Evolutionary conservation across 2,888 invertebrate genomes (phyloP).

Genomic region (Abrostola tripartita): DNA sequence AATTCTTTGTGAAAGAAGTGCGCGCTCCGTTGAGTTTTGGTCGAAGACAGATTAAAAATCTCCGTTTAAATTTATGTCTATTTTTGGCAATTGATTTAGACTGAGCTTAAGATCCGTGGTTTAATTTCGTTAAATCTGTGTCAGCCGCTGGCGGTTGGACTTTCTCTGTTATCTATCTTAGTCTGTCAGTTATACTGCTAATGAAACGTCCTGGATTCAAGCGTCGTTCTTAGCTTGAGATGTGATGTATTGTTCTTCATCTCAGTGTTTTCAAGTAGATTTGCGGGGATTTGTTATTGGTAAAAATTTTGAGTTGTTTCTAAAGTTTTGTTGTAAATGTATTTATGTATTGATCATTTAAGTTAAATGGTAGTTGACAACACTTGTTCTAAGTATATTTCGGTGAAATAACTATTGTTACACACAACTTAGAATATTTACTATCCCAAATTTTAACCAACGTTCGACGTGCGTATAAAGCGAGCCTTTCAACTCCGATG

Average conservation of each 20-base stretch:
- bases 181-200: slow-evolving; percentile 38
- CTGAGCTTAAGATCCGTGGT: slow-evolving; percentile 25
- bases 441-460: too few relatives aligned
- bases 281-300: not conserved
- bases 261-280: not conserved
- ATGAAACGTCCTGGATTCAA: slow-evolving; percentile 38
- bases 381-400: too few relatives aligned
- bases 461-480: too few relatives aligned
- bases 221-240: slow-evolving; percentile 8
- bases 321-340: too few relatives aligned
- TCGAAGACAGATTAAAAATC: slow-evolving; percentile 18
- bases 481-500: too few relatives aligned
- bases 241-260: slow-evolving; percentile 22
- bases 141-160: slow-evolving; percentile 34
- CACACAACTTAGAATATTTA: too few relatives aligned
- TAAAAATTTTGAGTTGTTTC: not conserved
- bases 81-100: slow-evolving; percentile 45
- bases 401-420: too few relatives aligned
- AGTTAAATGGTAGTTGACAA: too few relatives aligned
- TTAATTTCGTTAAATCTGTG: slow-evolving; percentile 45
- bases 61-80: slow-evolving; percentile 26
- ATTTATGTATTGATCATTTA: too few relatives aligned
- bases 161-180: slow-evolving; percentile 37
- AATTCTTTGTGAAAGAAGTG: slow-evolving; percentile 14
- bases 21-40: slow-evolving; percentile 22